Conservation (phyloP, 2,888 invertebrate genomes). For the Drosophila kambysellisi region DNA sequence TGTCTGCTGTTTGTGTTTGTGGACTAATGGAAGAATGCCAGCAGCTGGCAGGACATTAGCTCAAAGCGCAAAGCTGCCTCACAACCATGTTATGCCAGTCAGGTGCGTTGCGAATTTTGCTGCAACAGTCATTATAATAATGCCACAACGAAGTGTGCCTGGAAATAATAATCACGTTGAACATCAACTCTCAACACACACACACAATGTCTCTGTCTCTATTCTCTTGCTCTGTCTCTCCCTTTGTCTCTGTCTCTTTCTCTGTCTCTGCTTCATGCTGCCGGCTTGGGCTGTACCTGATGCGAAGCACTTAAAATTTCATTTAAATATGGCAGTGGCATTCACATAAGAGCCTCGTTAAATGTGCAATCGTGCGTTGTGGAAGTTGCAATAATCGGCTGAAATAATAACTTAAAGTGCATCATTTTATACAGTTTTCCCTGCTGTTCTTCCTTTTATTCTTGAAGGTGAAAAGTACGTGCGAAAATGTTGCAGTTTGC, state of each 20-base stretch:
- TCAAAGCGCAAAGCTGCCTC: slow-evolving; percentile 38
- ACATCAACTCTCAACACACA: slow-evolving; percentile 16
- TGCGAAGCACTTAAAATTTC: slow-evolving; percentile 72
- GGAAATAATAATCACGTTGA: slow-evolving; percentile 77
- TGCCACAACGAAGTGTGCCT: slow-evolving; percentile 83
- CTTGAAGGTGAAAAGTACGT: slow-evolving; percentile 47
- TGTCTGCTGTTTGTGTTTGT: slow-evolving; percentile 29
- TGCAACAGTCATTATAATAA: slow-evolving; percentile 83
- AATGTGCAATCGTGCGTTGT: slow-evolving; percentile 75
- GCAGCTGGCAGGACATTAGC: slow-evolving; percentile 72
- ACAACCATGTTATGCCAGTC: slow-evolving; percentile 68
- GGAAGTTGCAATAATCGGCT: slow-evolving; percentile 72
- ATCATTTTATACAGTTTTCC: slow-evolving; percentile 67
- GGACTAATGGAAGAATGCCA: slow-evolving; percentile 61
- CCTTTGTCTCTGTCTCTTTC: neutral
- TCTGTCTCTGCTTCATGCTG: slow-evolving; percentile 11
- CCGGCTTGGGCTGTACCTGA: slow-evolving; percentile 33
- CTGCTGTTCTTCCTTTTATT: slow-evolving; percentile 11
- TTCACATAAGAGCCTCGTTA: slow-evolving; percentile 60
- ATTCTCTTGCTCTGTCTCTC: slow-evolving; percentile 5
- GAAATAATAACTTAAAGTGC: slow-evolving; percentile 77
- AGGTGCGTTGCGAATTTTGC: slow-evolving; percentile 82
- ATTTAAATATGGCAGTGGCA: slow-evolving; percentile 67
- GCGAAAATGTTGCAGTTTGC: slow-evolving; percentile 47
- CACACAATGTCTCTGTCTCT: neutral